phyloP scores from a whole-genome alignment of 2,797 vertebrate species.

The Uromys caudimaculatus region DNA sequence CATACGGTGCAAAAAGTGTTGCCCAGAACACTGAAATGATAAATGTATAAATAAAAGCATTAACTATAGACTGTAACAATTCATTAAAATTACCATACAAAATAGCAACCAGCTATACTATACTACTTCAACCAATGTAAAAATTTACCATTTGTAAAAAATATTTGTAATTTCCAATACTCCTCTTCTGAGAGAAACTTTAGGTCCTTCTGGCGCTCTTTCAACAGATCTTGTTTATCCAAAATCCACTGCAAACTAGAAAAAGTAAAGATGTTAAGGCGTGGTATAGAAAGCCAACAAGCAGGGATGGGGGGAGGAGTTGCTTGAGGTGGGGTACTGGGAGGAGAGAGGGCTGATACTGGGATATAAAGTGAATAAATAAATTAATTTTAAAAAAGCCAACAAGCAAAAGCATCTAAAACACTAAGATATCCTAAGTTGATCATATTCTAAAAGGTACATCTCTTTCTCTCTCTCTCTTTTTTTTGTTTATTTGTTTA shows the following conservation, averaged over 20 bases:
- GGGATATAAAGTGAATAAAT: neutral
- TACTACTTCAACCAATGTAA: conserved; percentile 12
- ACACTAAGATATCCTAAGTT: neutral
- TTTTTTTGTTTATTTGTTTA: neutral
- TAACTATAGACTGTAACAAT: neutral
- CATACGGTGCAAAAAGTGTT: conserved; percentile 9
- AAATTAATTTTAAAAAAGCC: neutral
- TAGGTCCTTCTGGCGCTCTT: conserved; percentile 98
- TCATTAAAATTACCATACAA: neutral
- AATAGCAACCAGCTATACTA: neutral
- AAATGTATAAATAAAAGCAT: neutral
- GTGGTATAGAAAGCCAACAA: conserved; percentile 24
- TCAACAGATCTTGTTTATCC: conserved; percentile 99
- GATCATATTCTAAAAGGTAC: conserved; percentile 11
- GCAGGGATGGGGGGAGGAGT: neutral
- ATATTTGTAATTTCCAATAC: conserved; percentile 99
- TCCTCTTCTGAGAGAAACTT: conserved; percentile 98
- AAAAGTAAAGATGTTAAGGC: conserved; percentile 75
- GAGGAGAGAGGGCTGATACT: neutral
- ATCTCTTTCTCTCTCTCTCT: neutral
- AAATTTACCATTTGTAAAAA: conserved; percentile 98
- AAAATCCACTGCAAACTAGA: conserved; percentile 98
- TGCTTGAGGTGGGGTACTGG: neutral
- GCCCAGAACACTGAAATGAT: conserved; percentile 24
- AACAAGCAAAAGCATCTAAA: neutral